Evolutionary conservation across 2,797 vertebrate genomes (phyloP).

Genomic region (Cynodonichthys magdalenae): DNA sequence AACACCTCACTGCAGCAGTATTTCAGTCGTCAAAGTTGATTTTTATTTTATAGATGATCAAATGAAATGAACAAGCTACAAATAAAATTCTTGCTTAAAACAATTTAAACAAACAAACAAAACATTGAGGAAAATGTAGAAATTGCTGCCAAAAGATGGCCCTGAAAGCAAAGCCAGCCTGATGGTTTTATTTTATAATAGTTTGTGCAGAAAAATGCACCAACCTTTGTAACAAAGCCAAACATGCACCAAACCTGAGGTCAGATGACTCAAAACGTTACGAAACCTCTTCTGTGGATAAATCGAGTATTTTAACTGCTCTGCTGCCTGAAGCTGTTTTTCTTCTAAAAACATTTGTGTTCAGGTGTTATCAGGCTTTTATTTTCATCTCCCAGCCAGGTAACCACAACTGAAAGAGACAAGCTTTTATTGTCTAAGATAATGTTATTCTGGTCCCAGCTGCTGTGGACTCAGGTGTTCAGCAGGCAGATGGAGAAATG

Average conservation of each 20-base stretch:
- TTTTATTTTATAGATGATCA: too few species aligned
- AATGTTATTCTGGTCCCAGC: conserved; percentile 55
- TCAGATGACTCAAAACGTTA: conserved; percentile 26
- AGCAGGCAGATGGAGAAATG: neutral
- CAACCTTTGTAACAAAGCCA: neutral
- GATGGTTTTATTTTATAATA: neutral
- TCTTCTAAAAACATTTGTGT: neutral
- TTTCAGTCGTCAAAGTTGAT: too few species aligned
- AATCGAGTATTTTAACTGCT: conserved; percentile 29
- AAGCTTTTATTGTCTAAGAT: conserved; percentile 50
- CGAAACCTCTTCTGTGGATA: conserved; percentile 22
- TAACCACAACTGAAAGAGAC: conserved; percentile 33
- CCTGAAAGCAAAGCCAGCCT: too few species aligned
- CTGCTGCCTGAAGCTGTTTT: conserved; percentile 36
- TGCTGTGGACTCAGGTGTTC: conserved; percentile 63
- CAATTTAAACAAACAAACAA: too few species aligned
- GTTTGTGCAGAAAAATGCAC: neutral
- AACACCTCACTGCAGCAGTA: too few species aligned
- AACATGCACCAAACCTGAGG: conserved; percentile 4
- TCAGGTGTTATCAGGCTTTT: conserved; percentile 4
- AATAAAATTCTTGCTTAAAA: too few species aligned
- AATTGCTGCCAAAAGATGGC: too few species aligned
- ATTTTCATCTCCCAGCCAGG: conserved; percentile 24
- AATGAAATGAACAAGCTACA: too few species aligned
- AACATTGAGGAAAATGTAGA: too few species aligned